phyloP scores from a whole-genome alignment of 2,113 vertebrate species.

The Cheirogaleus medius region DNA sequence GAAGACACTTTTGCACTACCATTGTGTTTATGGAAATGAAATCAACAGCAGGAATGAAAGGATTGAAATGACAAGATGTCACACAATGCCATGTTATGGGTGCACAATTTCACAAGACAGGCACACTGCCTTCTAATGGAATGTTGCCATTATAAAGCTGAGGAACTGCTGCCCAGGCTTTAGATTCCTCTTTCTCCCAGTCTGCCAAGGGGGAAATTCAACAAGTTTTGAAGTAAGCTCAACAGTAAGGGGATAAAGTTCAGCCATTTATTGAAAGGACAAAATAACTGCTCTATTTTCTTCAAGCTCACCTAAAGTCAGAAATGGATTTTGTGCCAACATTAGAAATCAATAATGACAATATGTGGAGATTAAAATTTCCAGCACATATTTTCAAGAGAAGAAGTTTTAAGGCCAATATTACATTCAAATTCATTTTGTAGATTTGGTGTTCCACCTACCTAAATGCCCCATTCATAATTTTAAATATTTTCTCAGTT shows the following conservation, averaged over 20 bases:
- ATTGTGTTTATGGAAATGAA: not conserved
- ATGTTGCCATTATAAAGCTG: not conserved
- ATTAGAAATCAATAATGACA: slow-evolving; percentile 22
- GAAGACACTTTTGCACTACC: not conserved
- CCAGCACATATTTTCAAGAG: slow-evolving; percentile 15
- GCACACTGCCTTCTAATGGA: not conserved
- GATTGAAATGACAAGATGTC: not conserved
- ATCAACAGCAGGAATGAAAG: not conserved
- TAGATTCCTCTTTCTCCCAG: not conserved
- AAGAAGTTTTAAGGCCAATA: not conserved
- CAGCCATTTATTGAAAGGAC: not conserved
- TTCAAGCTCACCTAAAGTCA: slow-evolving; percentile 1
- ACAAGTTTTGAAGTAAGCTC: not conserved
- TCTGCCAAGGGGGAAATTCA: not conserved
- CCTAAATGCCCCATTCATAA: not conserved
- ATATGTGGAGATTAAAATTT: slow-evolving; percentile 8
- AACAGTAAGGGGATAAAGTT: not conserved
- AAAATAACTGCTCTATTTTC: slow-evolving; percentile 16
- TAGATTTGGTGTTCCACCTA: not conserved
- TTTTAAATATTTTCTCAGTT: not conserved
- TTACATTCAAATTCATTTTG: not conserved
- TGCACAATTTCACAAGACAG: not conserved
- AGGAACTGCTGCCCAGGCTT: not conserved
- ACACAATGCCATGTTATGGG: not conserved
- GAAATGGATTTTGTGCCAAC: slow-evolving; percentile 37